Percentiles rank a stretch among this genome's conserved stretches.
Conservation (phyloP, 2,888 invertebrate genomes). For the Patella pellucida region DNA sequence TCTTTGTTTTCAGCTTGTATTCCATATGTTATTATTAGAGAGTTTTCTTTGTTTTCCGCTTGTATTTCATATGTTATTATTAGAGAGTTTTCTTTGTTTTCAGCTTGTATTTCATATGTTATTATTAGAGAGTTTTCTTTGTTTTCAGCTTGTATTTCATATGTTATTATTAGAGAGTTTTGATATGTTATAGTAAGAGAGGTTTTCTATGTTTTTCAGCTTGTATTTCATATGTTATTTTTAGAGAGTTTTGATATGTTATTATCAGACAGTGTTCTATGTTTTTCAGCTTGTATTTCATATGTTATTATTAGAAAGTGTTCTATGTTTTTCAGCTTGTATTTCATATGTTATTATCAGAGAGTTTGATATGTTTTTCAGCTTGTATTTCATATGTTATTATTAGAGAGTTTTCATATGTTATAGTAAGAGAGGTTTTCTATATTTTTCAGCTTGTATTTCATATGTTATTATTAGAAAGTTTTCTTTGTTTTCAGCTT, state of each 20-base stretch:
- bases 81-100: slow-evolving; percentile 58
- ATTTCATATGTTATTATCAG: slow-evolving; percentile 78
- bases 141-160: slow-evolving; percentile 68
- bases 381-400: no score
- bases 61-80: no score
- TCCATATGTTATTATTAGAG: no score
- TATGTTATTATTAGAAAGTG: slow-evolving; percentile 77
- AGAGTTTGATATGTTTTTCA: slow-evolving; percentile 79
- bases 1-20: no score
- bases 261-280: no score
- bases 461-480: no score
- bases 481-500: slow-evolving; percentile 73
- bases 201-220: slow-evolving; percentile 71
- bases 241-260: slow-evolving; percentile 78
- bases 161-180: slow-evolving; percentile 69
- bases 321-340: slow-evolving; percentile 77
- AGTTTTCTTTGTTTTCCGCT: no score
- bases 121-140: slow-evolving; percentile 63
- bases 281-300: slow-evolving; percentile 78
- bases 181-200: no score
- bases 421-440: no score
- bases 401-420: no score
- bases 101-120: slow-evolving; percentile 72
- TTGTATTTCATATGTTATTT: slow-evolving; percentile 78
- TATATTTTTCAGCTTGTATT: no score